Conservation (phyloP, 2,113 vertebrate genomes). For the Cricetomys ansorgei region DNA sequence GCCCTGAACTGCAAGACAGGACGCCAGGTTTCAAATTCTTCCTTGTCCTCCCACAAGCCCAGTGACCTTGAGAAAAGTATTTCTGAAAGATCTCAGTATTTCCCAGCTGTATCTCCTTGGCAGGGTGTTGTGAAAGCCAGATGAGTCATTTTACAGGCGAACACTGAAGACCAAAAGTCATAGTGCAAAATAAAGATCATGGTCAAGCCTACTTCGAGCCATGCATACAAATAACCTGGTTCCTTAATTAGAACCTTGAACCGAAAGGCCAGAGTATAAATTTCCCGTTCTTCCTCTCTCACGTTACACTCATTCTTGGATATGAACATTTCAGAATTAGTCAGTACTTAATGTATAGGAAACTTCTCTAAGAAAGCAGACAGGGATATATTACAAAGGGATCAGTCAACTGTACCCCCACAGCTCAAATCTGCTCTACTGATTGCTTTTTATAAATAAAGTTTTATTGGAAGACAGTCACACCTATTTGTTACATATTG, state of each 20-base stretch:
- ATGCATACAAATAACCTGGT: background rate
- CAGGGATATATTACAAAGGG: background rate
- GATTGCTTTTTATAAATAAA: constrained; percentile 27
- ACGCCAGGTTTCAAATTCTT: background rate
- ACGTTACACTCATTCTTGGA: background rate
- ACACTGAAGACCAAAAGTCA: background rate
- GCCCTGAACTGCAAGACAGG: background rate
- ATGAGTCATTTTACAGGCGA: background rate
- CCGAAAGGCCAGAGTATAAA: background rate
- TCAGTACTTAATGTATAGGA: background rate
- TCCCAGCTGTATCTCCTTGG: background rate
- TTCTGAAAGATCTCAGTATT: background rate
- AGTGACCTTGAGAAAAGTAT: background rate
- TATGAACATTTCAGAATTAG: background rate
- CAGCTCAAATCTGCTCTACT: background rate
- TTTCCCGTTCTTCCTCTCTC: background rate
- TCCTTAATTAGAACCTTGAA: background rate
- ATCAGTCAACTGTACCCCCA: background rate
- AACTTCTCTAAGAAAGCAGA: background rate
- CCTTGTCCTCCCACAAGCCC: background rate
- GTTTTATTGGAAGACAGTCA: background rate
- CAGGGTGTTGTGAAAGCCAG: background rate
- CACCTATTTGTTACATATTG: background rate
- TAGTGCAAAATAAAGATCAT: background rate
- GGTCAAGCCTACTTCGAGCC: background rate